Evolutionary conservation across 1,140 invertebrate genomes (phyloP).

Genomic region (Drosophila carrolli): DNA sequence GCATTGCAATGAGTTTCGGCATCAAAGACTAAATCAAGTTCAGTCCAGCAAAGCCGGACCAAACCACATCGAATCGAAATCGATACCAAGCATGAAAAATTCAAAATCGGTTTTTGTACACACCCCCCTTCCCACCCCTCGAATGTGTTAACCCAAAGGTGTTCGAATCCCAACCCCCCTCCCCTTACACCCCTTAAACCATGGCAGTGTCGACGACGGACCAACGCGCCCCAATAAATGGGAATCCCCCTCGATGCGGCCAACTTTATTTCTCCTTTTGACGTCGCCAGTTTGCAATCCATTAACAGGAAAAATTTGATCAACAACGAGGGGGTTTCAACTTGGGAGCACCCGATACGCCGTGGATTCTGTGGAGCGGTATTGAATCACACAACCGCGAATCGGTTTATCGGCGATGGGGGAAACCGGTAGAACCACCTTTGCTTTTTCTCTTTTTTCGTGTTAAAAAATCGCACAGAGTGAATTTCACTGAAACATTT

Average conservation of each 20-base stretch:
- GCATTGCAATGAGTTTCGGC: slow-evolving; percentile 13
- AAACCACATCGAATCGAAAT: neutral
- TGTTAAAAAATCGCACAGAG: neutral
- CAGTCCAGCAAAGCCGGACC: neutral
- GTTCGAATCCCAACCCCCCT: neutral
- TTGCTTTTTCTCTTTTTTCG: neutral
- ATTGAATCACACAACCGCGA: neutral
- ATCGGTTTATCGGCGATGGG: neutral
- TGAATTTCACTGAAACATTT: no score
- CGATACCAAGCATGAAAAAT: slow-evolving; percentile 34
- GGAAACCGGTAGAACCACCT: no score
- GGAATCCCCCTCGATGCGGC: neutral
- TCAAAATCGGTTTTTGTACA: slow-evolving; percentile 26
- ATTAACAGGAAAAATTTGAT: slow-evolving; percentile 25
- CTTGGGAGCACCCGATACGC: neutral
- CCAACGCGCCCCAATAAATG: slow-evolving; percentile 1
- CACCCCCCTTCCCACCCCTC: neutral
- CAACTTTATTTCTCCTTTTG: neutral
- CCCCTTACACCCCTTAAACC: neutral
- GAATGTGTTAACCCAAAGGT: slow-evolving; percentile 6
- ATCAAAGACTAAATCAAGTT: slow-evolving; percentile 23
- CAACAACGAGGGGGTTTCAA: slow-evolving; percentile 1
- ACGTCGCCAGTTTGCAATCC: slow-evolving; percentile 10
- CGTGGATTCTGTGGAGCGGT: neutral
- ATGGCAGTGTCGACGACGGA: neutral